Conservation (phyloP, 2,888 invertebrate species). For the Orchesellides sinensis region DNA sequence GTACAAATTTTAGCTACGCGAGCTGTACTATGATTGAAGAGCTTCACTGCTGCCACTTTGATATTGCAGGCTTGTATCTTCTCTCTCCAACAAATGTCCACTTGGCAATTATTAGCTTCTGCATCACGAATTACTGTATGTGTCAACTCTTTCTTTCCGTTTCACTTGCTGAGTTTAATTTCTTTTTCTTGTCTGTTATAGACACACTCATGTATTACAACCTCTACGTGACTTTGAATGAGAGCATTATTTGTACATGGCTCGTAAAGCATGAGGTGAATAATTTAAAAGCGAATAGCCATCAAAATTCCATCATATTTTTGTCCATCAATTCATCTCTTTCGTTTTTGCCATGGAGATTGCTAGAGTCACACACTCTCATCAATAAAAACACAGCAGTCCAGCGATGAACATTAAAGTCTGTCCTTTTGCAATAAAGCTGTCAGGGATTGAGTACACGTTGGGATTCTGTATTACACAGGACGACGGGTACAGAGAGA, state of each 20-base stretch:
- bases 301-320: constrained; percentile 39
- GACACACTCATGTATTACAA: neutral
- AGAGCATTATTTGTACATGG: constrained; percentile 31
- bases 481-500: constrained; percentile 9
- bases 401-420: neutral
- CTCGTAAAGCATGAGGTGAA: constrained; percentile 3
- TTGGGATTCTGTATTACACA: neutral
- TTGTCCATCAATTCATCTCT: too few species aligned
- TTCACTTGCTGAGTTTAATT: constrained; percentile 10
- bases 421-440: constrained; percentile 17
- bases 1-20: constrained; percentile 3
- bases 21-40: constrained; percentile 7
- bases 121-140: constrained; percentile 40
- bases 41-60: constrained; percentile 19
- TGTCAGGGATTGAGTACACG: neutral
- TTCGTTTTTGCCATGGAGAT: constrained; percentile 27
- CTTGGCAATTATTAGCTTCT: constrained; percentile 22
- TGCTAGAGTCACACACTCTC: neutral
- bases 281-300: constrained; percentile 16
- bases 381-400: constrained; percentile 2
- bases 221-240: neutral
- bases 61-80: constrained; percentile 20
- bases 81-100: constrained; percentile 42
- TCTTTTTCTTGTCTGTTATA: neutral
- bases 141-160: constrained; percentile 13